Base-by-base conservation (phyloP, 2,113 vertebrate species). In the Conger conger region DNA sequence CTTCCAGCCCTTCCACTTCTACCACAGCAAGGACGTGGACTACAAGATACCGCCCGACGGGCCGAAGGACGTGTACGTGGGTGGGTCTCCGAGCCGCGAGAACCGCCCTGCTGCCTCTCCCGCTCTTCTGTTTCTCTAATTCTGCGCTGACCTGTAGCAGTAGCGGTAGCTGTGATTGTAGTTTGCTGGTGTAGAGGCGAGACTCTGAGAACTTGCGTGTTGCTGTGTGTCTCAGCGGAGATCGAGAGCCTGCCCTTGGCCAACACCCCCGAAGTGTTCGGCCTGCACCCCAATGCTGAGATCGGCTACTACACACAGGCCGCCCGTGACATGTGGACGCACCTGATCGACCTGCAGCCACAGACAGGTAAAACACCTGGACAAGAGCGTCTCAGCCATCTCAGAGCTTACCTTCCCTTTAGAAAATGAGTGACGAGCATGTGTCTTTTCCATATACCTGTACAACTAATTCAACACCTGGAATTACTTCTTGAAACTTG, bases 281-380 rank as follows among this genome's bases (percentile, higher is more conserved):
- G 98, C 0, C 96, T 99, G 2, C 97, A 99, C 11, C 87, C 97
- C 23, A 99, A 99, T 0, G 97, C 97, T 0, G 98, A 98, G 93
- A 99, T 99, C 0, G 97, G 96, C 0, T 99, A 99, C 78, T 98
- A 98, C 57, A 97, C 93, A 0, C 96, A 96, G 40, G 96, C 97
- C 0, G 96, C 96, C 7, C 95, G 96, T 0, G 95, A 95, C 84
- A 97, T 98, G 91, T 99, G 98, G 97, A 27, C 82, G 2, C 96
- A 97, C 57, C 95, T 99, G 0, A 96, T 98, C 30, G 96, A 98
- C 86, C 94, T 99, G 84, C 98, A 99, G 91, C 98, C 98, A 1
- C 97, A 98, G 57, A 97, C 96, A 4, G 97, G 98, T 99, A 86
- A 0, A n/a, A 30, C 30, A 78, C 9, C 30, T 68, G 36, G 73